Conservation (phyloP, 2,113 vertebrate genomes). For the Uria aalge region DNA sequence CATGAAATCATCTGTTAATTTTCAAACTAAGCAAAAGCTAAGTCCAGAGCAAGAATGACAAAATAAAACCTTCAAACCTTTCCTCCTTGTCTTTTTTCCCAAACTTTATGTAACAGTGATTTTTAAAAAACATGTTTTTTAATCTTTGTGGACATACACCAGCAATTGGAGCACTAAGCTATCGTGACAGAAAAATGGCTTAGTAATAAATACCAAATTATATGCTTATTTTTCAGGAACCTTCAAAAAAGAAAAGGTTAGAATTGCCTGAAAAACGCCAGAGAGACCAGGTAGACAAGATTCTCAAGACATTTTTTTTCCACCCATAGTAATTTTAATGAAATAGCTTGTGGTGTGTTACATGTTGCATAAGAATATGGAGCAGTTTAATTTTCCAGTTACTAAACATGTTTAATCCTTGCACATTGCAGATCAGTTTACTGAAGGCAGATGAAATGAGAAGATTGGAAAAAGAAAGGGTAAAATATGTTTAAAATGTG, state of each 20-base stretch:
- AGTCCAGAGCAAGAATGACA: background rate
- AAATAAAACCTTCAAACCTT: conserved; percentile 62
- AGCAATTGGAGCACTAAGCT: conserved; percentile 2
- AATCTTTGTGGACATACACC: background rate
- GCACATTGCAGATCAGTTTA: conserved; percentile 79
- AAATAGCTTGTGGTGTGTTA: background rate
- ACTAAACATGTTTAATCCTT: conserved; percentile 46
- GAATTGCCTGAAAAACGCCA: conserved; percentile 86
- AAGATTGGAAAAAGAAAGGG: conserved; percentile 90
- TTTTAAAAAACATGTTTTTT: background rate
- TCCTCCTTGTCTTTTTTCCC: conserved; percentile 67
- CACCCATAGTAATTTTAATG: background rate
- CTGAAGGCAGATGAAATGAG: conserved; percentile 88
- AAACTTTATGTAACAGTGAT: background rate
- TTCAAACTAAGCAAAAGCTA: conserved; percentile 38
- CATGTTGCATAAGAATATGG: background rate
- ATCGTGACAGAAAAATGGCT: background rate
- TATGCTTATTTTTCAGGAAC: conserved; percentile 79
- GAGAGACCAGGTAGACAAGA: conserved; percentile 85
- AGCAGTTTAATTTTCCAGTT: background rate
- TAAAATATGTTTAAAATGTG: conserved; percentile 61
- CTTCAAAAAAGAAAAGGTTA: conserved; percentile 80
- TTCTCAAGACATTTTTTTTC: background rate
- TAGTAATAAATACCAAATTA: conserved; percentile 2
- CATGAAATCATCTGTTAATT: conserved; percentile 65